These are phyloP conservation scores for Coleophora flavipennella DNA, from an alignment of 2,888 invertebrate genomes.

Conservation along the genomic window DNA sequence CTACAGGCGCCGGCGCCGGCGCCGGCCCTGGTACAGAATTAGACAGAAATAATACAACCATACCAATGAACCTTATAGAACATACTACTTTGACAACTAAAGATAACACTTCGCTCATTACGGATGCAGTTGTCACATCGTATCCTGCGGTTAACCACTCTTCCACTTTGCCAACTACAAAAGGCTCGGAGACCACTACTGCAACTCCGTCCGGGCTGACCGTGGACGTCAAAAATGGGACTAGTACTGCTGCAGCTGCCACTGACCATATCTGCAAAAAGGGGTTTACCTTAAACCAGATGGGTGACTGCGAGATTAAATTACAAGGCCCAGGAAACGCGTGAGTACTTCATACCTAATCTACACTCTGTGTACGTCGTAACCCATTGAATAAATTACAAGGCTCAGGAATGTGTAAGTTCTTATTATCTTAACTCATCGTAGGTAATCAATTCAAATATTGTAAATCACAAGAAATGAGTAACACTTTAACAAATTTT, in stretches of 20 bases:
- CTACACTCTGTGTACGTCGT: too few relatives aligned
- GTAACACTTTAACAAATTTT: too few relatives aligned
- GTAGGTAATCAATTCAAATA: too few relatives aligned
- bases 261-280: slow-evolving; percentile 40
- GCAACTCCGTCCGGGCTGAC: background rate
- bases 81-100: slow-evolving; percentile 19
- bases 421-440: too few relatives aligned
- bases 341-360: slow-evolving; percentile 47
- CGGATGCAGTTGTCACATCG: background rate
- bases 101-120: slow-evolving; percentile 12
- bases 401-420: too few relatives aligned
- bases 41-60: slow-evolving; percentile 28
- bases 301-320: slow-evolving; percentile 54
- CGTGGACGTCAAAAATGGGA: too few relatives aligned
- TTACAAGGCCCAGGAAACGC: slow-evolving; percentile 49
- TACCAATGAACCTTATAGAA: slow-evolving; percentile 16
- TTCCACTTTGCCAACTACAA: slow-evolving; percentile 19
- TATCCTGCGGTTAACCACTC: slow-evolving; percentile 2
- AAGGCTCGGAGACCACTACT: slow-evolving; percentile 12
- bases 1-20: slow-evolving; percentile 24
- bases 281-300: slow-evolving; percentile 47
- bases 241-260: slow-evolving; percentile 7
- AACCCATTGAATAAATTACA: too few relatives aligned
- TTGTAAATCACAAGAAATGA: too few relatives aligned
- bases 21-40: slow-evolving; percentile 8